Evolutionary conservation across 2,113 vertebrate species (phyloP).

Genomic region (Abramis brama): DNA sequence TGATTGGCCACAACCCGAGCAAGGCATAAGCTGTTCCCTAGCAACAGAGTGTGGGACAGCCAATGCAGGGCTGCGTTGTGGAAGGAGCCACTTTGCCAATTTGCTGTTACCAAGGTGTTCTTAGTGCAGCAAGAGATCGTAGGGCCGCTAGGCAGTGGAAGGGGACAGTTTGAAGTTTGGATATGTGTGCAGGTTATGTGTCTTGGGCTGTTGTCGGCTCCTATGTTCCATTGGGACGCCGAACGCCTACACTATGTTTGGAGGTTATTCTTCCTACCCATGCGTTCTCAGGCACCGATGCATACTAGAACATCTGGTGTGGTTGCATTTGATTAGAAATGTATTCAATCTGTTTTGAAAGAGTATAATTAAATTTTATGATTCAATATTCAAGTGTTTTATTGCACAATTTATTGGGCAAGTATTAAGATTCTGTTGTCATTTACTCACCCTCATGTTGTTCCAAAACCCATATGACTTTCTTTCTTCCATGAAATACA

Average conservation of each 20-base stretch:
- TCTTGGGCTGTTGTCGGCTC: not conserved
- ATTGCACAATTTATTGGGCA: not conserved
- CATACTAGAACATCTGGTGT: not conserved
- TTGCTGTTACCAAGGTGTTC: conserved; percentile 80
- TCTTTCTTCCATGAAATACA: not conserved
- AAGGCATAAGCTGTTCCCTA: conserved; percentile 82
- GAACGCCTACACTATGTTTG: not conserved
- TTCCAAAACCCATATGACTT: not conserved
- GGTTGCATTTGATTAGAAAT: not conserved
- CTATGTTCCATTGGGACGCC: not conserved
- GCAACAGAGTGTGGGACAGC: conserved; percentile 76
- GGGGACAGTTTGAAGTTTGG: conserved; percentile 53
- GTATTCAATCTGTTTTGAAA: conserved; percentile 1
- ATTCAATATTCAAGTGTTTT: not conserved
- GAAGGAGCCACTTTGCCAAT: conserved; percentile 73
- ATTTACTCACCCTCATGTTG: not conserved
- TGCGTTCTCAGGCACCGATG: not conserved
- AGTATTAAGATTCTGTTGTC: not conserved
- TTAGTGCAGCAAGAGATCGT: conserved; percentile 61
- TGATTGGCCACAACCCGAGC: conserved; percentile 74
- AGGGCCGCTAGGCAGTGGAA: conserved; percentile 50
- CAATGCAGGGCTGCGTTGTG: conserved; percentile 72
- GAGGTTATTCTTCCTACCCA: not conserved
- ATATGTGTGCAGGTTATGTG: conserved; percentile 38
- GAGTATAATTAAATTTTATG: not conserved